Evolutionary conservation across 2,888 invertebrate species (phyloP), one percentile per base, ranked within the genome.

Genomic region (Amblyjoppa fuscipennis): DNA sequence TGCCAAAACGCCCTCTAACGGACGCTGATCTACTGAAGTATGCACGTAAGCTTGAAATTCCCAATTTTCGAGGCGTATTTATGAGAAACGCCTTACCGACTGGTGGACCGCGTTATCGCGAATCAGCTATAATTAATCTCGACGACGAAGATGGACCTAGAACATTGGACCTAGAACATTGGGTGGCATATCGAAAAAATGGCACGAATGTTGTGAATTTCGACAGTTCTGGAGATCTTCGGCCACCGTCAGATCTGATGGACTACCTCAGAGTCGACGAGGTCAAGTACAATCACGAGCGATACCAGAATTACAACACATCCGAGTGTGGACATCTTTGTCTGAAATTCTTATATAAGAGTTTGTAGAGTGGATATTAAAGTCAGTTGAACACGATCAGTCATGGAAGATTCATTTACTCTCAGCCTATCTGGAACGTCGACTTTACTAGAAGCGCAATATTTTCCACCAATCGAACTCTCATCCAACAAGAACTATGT

Each of bases 61-160:
- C 90, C 38, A 53, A 92, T 83, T 93, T 93, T 85, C 88, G 92
- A 61, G 93, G 91, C 16, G 90, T 93, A 85, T 92, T 89, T 79
- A 92, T 92, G 90, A 59, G 90, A 79, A 82, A 82, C 56, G 79
- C 25, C 0, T 68, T 81, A 34, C 71, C 80, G 2, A 61, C 6
- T 1, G 25, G 13, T 34, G 64, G 53, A 20, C 64, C 64, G 2
- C 53, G 34, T 13, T 38, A 80, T 6, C 20, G 13, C 34, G 76
- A 81, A 56, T 70, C 71, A 1, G 81, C 68, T n/a, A 76, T 81
- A 11, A n/a, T 76, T 11, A 82, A 82, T 25, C 20, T 82, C 1
- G 82, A 82, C 34, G 61, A 82, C 41, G 51, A 51, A 41, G 51
- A 71, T 28, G 20, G 66, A 13, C 41, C 49, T 34, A 51, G 59